Percentiles rank a stretch among this genome's conserved stretches.
These are phyloP conservation scores for Nysson spinosus DNA, from an alignment of 2,888 invertebrate species.

Conservation along the genomic window DNA sequence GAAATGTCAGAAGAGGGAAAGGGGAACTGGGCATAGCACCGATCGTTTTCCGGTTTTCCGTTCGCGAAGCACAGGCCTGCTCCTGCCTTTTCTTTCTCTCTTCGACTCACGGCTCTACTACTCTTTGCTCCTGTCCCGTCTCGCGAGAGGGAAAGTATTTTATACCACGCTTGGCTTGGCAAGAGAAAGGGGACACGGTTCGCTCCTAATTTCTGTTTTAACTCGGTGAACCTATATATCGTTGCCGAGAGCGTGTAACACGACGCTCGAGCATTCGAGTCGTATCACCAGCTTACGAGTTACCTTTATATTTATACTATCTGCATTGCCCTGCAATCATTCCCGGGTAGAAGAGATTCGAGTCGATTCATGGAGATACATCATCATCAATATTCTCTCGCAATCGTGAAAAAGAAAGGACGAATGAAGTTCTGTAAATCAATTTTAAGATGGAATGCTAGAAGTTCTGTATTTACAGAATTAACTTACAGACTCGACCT, in stretches of 20 bases:
- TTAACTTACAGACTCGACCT: too few species aligned
- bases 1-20: constrained; percentile 48
- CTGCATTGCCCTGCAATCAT: too few species aligned
- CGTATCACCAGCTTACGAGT: not conserved
- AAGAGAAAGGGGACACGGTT: constrained; percentile 78
- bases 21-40: constrained; percentile 58
- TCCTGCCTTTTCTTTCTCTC: constrained; percentile 22
- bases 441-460: too few species aligned
- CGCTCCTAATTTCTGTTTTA: constrained; percentile 77
- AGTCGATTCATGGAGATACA: too few species aligned
- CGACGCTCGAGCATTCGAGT: constrained; percentile 32
- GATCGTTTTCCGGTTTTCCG: constrained; percentile 74
- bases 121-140: constrained; percentile 40
- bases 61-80: constrained; percentile 54
- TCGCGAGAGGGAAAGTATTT: constrained; percentile 77
- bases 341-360: too few species aligned
- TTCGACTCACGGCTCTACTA: constrained; percentile 5
- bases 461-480: too few species aligned
- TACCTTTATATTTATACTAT: not conserved
- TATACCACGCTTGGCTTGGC: constrained; percentile 77
- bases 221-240: constrained; percentile 67
- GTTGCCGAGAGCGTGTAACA: constrained; percentile 38
- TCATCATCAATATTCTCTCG: too few species aligned
- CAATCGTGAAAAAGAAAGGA: too few species aligned
- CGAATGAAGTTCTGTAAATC: too few species aligned